Evolutionary conservation across 2,888 invertebrate species (phyloP), one percentile per base, ranked within the genome.

Genomic region (Amaurobius ferox): DNA sequence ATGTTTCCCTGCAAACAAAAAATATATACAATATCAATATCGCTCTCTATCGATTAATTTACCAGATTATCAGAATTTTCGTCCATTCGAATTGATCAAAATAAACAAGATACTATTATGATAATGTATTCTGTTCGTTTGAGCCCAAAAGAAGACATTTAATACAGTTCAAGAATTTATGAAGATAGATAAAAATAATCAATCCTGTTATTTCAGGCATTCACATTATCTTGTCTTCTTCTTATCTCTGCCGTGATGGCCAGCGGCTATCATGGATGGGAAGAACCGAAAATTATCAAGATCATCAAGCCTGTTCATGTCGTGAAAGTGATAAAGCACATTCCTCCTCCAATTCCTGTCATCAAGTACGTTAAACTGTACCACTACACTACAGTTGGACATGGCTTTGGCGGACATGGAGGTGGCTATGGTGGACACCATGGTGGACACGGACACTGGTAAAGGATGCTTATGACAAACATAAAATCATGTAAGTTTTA

Each of bases 311-410:
- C 79, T 9, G 86, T 86, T 1, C 86, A 79, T 29, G 86, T 86
- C 1, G 62, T 86, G 2, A 79, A 86, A 68, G 79, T 86, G 1
- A 32, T 86, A 11, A 86, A 86, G 32, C 86, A 86, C 40, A 40
- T 86, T 1, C 86, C 86, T 35, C 86, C 86, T 13, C 86, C 86
- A 9, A 35, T 86, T 0, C 86, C 86, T 1, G 86, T 86, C 66
- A 86, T 86, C 44, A 86, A 86, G 48, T 86, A 86, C 55, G 66
- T 86, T 64, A 86, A 86, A 19, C 66, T 86, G 6, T 76, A 73
- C 32, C 86, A 86, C 71, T 44, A 40, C 16, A 86, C 86, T 9
- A 66, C 68, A 13, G 86, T 86, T 26, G 86, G 86, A 23, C 86
- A 86, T 39, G 29, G 28, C 16, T 29, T 23, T 7, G 5, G 3